A percentile compares a stretch with the other conserved stretches of the same genome.
Conservation (phyloP, 1,140 invertebrate genomes). For the Pachypeltis micranthus region DNA sequence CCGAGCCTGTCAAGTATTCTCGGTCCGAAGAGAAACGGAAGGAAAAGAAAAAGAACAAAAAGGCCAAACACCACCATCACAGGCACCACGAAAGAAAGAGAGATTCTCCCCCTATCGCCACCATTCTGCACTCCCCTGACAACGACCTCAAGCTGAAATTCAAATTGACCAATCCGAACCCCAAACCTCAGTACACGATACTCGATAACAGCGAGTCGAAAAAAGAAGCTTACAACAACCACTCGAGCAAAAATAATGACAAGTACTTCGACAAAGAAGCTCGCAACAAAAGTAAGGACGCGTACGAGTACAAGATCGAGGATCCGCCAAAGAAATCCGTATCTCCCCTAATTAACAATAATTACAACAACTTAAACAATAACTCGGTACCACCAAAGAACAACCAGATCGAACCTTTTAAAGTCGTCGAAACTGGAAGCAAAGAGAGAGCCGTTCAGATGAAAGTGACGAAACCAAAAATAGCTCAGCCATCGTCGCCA, state of each 20-base stretch:
- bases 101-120: constrained; percentile 25
- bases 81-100: constrained; percentile 20
- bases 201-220: constrained; percentile 8
- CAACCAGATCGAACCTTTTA: background rate
- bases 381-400: background rate
- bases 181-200: constrained; percentile 16
- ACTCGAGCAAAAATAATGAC: background rate
- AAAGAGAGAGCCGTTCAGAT: background rate
- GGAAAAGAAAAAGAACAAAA: constrained; percentile 29
- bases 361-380: constrained; percentile 10
- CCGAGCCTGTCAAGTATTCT: constrained; percentile 8
- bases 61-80: constrained; percentile 28
- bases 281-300: background rate
- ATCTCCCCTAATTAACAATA: background rate
- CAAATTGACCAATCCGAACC: constrained; percentile 25
- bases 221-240: constrained; percentile 6
- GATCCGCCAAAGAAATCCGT: background rate
- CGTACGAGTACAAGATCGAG: background rate
- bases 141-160: constrained; percentile 30
- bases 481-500: background rate
- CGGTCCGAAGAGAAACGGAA: constrained; percentile 18
- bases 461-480: background rate
- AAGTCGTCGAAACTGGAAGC: background rate
- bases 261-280: background rate
- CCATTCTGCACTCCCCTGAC: constrained; percentile 28